Evolutionary conservation across 2,888 invertebrate genomes (phyloP).

Genomic region (Lymantria dispar): DNA sequence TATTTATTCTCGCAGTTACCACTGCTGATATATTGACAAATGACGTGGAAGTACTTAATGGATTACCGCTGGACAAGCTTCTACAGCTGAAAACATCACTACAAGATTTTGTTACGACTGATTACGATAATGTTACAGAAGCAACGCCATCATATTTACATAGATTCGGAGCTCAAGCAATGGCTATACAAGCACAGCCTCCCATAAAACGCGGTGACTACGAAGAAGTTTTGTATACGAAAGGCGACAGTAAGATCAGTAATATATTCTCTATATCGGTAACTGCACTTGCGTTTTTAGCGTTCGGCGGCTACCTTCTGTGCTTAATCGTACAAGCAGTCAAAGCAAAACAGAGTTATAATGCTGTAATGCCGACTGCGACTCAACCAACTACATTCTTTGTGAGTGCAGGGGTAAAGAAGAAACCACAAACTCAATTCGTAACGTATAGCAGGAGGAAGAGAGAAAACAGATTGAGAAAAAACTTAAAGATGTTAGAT

Average conservation of each 20-base stretch:
- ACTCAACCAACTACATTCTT: conserved; percentile 61
- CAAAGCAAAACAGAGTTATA: conserved; percentile 82
- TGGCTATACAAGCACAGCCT: conserved; percentile 58
- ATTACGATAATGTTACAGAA: conserved; percentile 51
- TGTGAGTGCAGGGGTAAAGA: conserved; percentile 67
- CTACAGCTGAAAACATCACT: conserved; percentile 82
- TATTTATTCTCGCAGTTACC: conserved; percentile 35
- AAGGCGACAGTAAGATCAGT: conserved; percentile 84
- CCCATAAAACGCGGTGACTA: conserved; percentile 68
- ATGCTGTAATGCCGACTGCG: conserved; percentile 39
- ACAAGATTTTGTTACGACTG: conserved; percentile 50
- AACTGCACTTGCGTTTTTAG: conserved; percentile 90
- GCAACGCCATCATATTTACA: conserved; percentile 48
- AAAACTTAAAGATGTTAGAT: conserved; percentile 44
- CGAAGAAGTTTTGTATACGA: conserved; percentile 72
- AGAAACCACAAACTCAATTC: conserved; percentile 67
- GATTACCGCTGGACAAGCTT: conserved; percentile 86
- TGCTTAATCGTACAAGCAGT: conserved; percentile 90
- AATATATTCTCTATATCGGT: conserved; percentile 90
- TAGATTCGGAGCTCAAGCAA: conserved; percentile 66
- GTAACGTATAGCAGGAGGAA: conserved; percentile 61
- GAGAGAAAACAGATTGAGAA: conserved; percentile 43
- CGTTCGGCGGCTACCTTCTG: conserved; percentile 92
- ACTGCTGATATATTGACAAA: conserved; percentile 47
- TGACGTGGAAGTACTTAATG: conserved; percentile 83